These are phyloP conservation scores for Pachymerium ferrugineum DNA, from an alignment of 2,888 invertebrate species.

Conservation along the genomic window DNA sequence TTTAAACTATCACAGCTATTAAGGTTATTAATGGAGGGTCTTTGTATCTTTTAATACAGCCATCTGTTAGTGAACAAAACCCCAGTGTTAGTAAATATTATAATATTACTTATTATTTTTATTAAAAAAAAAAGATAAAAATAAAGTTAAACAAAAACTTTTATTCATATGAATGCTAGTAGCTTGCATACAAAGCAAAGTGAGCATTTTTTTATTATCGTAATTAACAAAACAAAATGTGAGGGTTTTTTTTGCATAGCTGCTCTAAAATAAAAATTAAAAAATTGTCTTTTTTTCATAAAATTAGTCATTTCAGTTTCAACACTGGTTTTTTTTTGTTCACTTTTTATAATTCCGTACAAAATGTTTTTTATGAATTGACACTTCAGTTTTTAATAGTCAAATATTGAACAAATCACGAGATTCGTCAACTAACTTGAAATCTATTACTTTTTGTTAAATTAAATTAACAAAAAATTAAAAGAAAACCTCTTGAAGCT, in stretches of 20 bases:
- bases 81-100: neutral
- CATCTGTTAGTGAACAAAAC: neutral
- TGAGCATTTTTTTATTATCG: neutral
- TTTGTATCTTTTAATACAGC: neutral
- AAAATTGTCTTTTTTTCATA: no score
- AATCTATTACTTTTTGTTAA: no score
- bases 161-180: conserved; percentile 5
- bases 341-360: neutral
- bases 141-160: neutral
- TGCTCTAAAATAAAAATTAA: conserved; percentile 3
- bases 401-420: no score
- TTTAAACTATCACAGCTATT: neutral
- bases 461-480: neutral
- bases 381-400: neutral
- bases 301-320: no score
- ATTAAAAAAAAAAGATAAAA: neutral
- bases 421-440: no score
- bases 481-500: neutral
- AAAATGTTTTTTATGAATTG: neutral
- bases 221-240: neutral
- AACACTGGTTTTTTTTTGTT: conserved; percentile 7
- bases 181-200: conserved; percentile 18
- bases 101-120: no score
- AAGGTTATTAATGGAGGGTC: conserved; percentile 9
- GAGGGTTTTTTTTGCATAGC: neutral